Evolutionary conservation across 1,140 invertebrate species (phyloP).

Genomic region (Caenorhabditis latens): DNA sequence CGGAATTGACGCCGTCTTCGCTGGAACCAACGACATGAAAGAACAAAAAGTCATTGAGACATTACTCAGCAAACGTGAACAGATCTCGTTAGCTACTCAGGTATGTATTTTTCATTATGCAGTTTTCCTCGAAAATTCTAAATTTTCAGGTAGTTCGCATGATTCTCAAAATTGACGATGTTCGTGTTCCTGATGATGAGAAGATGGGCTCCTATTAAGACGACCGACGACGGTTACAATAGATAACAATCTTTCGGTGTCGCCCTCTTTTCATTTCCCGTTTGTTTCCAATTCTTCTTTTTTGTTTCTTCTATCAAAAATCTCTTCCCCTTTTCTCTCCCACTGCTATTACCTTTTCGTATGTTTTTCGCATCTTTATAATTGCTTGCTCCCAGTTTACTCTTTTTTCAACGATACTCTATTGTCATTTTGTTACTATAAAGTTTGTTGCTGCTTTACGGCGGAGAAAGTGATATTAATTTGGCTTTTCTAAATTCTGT

Average conservation of each 20-base stretch:
- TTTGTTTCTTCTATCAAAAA: conserved; percentile 7
- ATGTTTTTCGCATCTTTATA: background rate
- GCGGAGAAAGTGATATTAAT: background rate
- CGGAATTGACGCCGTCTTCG: conserved; percentile 94
- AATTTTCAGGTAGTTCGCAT: conserved; percentile 91
- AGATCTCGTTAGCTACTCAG: conserved; percentile 92
- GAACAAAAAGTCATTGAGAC: conserved; percentile 96
- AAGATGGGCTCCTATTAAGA: conserved; percentile 24
- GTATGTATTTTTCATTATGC: conserved; percentile 55
- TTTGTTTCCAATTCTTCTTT: conserved; percentile 13
- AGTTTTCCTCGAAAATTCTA: background rate
- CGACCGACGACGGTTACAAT: background rate
- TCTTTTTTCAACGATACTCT: conserved; percentile 51
- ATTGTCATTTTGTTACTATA: conserved; percentile 48
- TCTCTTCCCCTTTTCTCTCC: background rate
- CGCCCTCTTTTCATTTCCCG: background rate
- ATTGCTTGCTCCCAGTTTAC: conserved; percentile 22
- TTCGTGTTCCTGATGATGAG: conserved; percentile 82
- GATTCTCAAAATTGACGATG: conserved; percentile 99
- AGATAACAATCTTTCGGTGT: conserved; percentile 6
- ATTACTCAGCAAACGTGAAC: conserved; percentile 95
- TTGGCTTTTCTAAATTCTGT: background rate
- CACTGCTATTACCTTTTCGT: conserved; percentile 31
- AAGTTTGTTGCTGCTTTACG: conserved; percentile 53
- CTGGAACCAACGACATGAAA: conserved; percentile 92